A percentile compares a stretch with the other conserved stretches of the same genome.
Conservation (phyloP, 2,113 vertebrate species). For the Labeo rohita region DNA sequence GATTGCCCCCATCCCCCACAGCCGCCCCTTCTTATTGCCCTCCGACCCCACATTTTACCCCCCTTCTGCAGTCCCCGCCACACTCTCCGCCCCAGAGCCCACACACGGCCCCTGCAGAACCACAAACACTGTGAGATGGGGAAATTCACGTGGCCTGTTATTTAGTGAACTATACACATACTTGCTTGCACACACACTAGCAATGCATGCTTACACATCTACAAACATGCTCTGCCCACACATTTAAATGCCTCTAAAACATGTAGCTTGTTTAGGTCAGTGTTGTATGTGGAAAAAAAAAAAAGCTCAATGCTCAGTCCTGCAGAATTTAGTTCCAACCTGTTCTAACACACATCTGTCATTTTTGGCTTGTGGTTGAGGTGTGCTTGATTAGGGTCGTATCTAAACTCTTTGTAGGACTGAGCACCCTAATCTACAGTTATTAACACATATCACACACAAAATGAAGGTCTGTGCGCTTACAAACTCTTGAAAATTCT, state of each 20-base stretch:
- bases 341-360: neutral
- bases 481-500: neutral
- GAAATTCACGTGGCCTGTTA: neutral
- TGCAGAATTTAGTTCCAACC: neutral
- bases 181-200: slow-evolving; percentile 33
- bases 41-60: slow-evolving; percentile 71
- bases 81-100: slow-evolving; percentile 79
- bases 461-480: slow-evolving; percentile 17
- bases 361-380: neutral
- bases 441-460: neutral
- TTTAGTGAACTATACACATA: slow-evolving; percentile 26
- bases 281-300: slow-evolving; percentile 42
- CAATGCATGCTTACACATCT: slow-evolving; percentile 30
- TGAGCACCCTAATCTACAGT: neutral
- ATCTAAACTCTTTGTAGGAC: neutral
- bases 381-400: neutral
- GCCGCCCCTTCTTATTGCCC: slow-evolving; percentile 76
- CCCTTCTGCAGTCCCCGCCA: slow-evolving; percentile 75
- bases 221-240: slow-evolving; percentile 5
- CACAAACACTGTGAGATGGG: slow-evolving; percentile 83
- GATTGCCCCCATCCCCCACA: slow-evolving; percentile 73
- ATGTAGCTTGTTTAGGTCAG: slow-evolving; percentile 38
- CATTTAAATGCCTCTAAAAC: slow-evolving; percentile 28
- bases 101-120: slow-evolving; percentile 75
- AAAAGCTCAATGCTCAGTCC: neutral